These are phyloP conservation scores for Lysiphlebus fabarum DNA, from an alignment of 1,140 invertebrate genomes.

Conservation along the genomic window DNA sequence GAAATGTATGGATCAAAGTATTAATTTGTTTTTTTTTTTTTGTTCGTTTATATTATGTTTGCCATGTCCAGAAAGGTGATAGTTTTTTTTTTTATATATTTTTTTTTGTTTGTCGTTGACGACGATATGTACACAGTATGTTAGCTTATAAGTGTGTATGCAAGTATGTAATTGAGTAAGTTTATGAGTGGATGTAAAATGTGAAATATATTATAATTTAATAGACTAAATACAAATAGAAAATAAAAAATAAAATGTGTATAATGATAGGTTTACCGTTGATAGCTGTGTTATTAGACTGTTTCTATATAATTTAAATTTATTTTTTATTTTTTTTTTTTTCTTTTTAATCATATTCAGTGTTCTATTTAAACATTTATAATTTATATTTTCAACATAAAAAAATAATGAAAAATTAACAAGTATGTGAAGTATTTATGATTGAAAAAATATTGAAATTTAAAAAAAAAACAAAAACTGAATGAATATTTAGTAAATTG, in stretches of 20 bases:
- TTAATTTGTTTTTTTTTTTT: conserved; percentile 4
- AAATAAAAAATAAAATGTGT: conserved; percentile 1
- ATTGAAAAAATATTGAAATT: neutral
- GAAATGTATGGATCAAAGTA: conserved; percentile 16
- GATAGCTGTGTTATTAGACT: conserved; percentile 43
- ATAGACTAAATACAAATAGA: no score
- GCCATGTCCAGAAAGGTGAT: conserved; percentile 17
- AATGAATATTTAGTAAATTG: neutral
- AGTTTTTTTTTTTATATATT: neutral
- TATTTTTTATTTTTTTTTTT: conserved; percentile 26
- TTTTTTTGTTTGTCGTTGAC: conserved; percentile 1
- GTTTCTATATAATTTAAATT: conserved; percentile 30
- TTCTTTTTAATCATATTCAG: conserved; percentile 6
- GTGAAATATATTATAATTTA: no score
- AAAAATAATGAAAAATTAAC: neutral
- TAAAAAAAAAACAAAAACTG: neutral
- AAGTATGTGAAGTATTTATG: conserved; percentile 8
- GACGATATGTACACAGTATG: neutral
- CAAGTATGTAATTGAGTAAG: no score
- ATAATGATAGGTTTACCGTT: conserved; percentile 26
- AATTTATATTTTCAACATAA: conserved; percentile 3
- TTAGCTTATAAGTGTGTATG: no score
- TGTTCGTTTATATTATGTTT: neutral
- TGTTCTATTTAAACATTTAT: conserved; percentile 3
- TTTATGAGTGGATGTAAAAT: no score